These are phyloP conservation scores for Malthinus flaveolus DNA, from an alignment of 2,888 invertebrate species.

Conservation along the genomic window DNA sequence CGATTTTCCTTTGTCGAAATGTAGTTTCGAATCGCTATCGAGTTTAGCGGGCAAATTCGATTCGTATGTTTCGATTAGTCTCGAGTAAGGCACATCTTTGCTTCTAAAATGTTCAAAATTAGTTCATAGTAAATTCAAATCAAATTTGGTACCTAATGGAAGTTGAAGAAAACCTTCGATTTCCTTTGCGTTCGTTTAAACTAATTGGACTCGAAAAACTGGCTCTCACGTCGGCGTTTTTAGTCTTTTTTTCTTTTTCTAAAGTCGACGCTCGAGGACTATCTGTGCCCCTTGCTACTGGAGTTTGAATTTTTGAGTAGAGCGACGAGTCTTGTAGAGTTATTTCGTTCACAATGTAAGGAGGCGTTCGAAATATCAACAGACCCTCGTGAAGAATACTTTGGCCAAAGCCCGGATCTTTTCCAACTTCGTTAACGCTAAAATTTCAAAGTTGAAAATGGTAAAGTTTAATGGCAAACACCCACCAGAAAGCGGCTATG, in stretches of 20 bases:
- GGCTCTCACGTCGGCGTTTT: conserved; percentile 27
- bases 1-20: conserved; percentile 56
- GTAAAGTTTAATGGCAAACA: neutral
- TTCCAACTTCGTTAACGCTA: conserved; percentile 73
- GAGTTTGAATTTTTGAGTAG: conserved; percentile 3
- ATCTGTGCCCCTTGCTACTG: conserved; percentile 24
- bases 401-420: conserved; percentile 92
- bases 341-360: conserved; percentile 79
- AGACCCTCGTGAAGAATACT: conserved; percentile 87
- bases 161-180: conserved; percentile 67
- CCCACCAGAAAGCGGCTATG: conserved; percentile 73
- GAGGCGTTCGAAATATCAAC: conserved; percentile 88
- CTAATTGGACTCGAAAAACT: conserved; percentile 54
- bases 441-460: neutral
- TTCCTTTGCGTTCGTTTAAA: conserved; percentile 45
- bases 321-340: conserved; percentile 67
- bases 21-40: conserved; percentile 72
- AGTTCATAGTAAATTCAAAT: too few relatives aligned
- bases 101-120: conserved; percentile 38
- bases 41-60: conserved; percentile 59
- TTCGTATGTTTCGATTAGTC: conserved; percentile 71
- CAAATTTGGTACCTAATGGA: conserved; percentile 55
- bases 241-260: conserved; percentile 38
- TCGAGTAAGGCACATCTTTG: conserved; percentile 77
- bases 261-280: conserved; percentile 38